Base-by-base conservation (phyloP, 2,797 vertebrate genomes). In the Poecilia wingei region DNA sequence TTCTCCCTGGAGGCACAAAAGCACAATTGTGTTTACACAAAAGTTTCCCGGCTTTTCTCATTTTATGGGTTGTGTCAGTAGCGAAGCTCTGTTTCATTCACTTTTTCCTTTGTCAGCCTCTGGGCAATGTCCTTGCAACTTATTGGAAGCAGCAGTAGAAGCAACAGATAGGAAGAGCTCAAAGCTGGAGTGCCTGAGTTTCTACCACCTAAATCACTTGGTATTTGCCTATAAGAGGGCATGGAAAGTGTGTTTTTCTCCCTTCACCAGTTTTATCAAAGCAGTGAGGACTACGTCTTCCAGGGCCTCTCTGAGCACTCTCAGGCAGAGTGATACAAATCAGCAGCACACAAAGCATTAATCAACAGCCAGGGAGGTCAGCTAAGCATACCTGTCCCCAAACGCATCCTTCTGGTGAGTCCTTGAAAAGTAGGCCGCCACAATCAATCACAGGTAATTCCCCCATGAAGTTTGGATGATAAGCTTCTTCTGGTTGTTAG, bases 381-480 rank as follows among this genome's bases (percentile, higher is more conserved):
- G 85, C 85, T 72, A 79, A 88, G 86, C 84, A 77, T 85, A 86
- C 86, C 89, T 90, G 87, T 92, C 89, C 87, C 82, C 80, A 88
- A 79, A 79, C n/a, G 31, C 86, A 92, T 91, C 82, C 86, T 87
- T 80, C 79, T 84, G 73, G 82, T 66, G 86, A 89, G 93, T 91
- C 93, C 93, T 94, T 94, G 93, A 92, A 93, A 93, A 89, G 85
- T 83, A 87, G 89, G 85, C 82, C 76, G 59, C 64, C 59, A 90
- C 85, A 92, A 95, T 95, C 94, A 94, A 95, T 95, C 94, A 93
- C 80, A 77, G 81, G 76, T 77, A 81, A 92, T 91, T 89, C 91
- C 89, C 88, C 77, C 20, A 41, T 83, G 83, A 90, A 86, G 61
- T 82, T 76, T 16, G 14, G 79, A 83, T 72, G 90, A 94, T 93